Conservation (phyloP, 1,140 invertebrate species). For the Drosophila albomicans region DNA sequence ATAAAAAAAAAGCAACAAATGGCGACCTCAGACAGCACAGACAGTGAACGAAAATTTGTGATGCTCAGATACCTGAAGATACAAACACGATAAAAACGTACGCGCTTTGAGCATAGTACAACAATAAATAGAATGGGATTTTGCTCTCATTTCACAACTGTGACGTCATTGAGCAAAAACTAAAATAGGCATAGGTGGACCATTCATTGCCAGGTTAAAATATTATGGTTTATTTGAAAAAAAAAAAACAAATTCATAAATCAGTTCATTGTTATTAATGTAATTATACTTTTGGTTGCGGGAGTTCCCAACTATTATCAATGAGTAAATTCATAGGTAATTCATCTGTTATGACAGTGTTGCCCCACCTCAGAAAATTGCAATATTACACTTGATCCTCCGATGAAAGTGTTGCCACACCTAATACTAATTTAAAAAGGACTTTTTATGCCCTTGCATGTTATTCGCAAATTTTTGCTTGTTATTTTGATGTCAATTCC, state of each 20-base stretch:
- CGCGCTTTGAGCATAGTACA: not conserved
- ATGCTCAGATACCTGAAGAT: conserved; percentile 18
- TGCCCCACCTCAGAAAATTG: too few relatives aligned
- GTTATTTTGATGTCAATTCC: not conserved
- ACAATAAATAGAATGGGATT: conserved; percentile 17
- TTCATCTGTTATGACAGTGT: too few relatives aligned
- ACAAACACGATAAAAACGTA: not conserved
- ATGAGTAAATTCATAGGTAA: too few relatives aligned
- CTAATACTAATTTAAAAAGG: not conserved
- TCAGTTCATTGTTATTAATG: not conserved
- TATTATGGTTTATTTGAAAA: not conserved
- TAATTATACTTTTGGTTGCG: not conserved
- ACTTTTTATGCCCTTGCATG: too few relatives aligned
- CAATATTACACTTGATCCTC: too few relatives aligned
- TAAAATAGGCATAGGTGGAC: conserved; percentile 21
- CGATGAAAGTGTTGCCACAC: not conserved
- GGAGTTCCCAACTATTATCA: too few relatives aligned
- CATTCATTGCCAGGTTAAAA: not conserved
- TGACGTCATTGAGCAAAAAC: conserved; percentile 31
- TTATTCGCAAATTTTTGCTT: not conserved
- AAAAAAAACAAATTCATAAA: not conserved
- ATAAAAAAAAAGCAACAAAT: not conserved
- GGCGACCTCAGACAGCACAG: conserved; percentile 9
- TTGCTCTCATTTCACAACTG: conserved; percentile 3
- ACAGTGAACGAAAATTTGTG: not conserved